Base-by-base conservation (phyloP, 2,113 vertebrate genomes). In the Trochalopteron elliotii region DNA sequence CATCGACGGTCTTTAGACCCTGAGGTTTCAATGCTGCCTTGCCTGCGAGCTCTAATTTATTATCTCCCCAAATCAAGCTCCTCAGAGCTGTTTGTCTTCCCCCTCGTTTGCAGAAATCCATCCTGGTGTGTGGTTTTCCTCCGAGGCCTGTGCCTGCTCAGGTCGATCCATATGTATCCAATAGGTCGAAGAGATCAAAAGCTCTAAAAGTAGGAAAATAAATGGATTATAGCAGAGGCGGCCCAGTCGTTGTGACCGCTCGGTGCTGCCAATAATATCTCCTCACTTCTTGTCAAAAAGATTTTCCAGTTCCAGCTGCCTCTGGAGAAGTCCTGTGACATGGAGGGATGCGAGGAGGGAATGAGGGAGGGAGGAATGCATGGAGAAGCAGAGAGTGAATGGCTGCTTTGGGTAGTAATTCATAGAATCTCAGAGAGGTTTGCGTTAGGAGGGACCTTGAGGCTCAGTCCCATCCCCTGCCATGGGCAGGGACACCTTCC, bases 31-130 rank as follows among this genome's bases (percentile, higher is more conserved):
- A 81, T 90, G 33, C 71, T 4, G 60, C 90, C 92, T 75, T 78
- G 89, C 80, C 85, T 59, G 35, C 0, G 22, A 81, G 88, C 83
- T 90, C 80, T 67, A 64, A 94, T 97, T 94, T 94, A 93, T 95
- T 86, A 81, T 81, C 72, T 75, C 64, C 76, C 86, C 93, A 39
- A 65, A 94, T 94, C 88, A 83, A 87, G 90, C 79, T 94, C 85
- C 83, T 92, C 82, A 13, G 75, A 86, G 90, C 92, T 90, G 82
- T 95, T 94, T 83, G 40, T 97, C 94, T 93, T 92, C 25, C 37
- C 83, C 55, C 68, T 93, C 0, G 0, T 68, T 95, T 55, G 80
- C 64, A 35, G 79, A 55, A 93, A 89, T 83, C 37, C 68, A 74
- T 53, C 53, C 53, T 25, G 55, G 20, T 13, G 37, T 60, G 49